phyloP scores from a whole-genome alignment of 2,797 vertebrate genomes.

The Sus cebifrons region DNA sequence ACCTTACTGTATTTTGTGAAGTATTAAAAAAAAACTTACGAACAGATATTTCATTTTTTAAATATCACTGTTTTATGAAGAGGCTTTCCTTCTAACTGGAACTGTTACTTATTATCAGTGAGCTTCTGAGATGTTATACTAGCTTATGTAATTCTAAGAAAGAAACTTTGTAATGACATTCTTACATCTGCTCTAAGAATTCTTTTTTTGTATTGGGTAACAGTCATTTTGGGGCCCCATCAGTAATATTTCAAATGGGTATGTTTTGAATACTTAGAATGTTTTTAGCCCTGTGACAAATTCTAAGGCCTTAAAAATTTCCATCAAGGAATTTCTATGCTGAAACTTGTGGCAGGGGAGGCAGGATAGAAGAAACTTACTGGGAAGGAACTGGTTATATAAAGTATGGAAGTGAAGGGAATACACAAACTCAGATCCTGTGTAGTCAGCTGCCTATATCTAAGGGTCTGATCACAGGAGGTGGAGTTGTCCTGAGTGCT shows the following conservation, averaged over 20 bases:
- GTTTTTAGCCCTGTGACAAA: neutral
- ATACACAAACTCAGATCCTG: neutral
- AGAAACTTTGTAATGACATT: neutral
- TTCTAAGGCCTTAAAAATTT: neutral
- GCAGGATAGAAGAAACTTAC: neutral
- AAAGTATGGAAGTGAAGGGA: neutral
- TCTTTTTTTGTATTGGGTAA: neutral
- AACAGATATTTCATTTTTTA: neutral
- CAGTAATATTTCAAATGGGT: neutral
- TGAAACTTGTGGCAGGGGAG: neutral
- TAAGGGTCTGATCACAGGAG: neutral
- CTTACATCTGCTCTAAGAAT: neutral
- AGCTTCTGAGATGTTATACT: neutral
- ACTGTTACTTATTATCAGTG: conserved; percentile 1
- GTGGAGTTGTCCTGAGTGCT: neutral
- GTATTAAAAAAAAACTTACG: neutral
- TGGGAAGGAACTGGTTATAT: neutral
- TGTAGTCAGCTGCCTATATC: neutral
- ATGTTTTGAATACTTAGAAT: neutral
- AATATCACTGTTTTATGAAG: conserved; percentile 19
- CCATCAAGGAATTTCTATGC: neutral
- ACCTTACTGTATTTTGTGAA: neutral
- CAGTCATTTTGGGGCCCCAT: neutral
- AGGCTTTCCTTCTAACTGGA: neutral
- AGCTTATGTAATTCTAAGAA: neutral